Conservation (phyloP, 1,140 invertebrate genomes). For the Lerema accius region DNA sequence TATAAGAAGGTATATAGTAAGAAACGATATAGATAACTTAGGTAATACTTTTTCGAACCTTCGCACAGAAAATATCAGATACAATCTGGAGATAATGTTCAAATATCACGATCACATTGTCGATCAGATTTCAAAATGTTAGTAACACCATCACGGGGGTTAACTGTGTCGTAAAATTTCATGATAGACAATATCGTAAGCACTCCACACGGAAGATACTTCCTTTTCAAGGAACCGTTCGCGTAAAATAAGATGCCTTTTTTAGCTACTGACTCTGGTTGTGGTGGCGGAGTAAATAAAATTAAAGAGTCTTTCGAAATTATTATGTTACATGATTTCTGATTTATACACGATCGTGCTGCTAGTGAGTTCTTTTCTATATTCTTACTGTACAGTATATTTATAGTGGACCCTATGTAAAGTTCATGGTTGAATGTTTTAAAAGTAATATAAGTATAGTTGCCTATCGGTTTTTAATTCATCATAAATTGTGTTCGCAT, state of each 20-base stretch:
- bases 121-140: slow-evolving; percentile 37
- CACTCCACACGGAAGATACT: slow-evolving; percentile 23
- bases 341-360: too few relatives aligned
- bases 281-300: slow-evolving; percentile 5
- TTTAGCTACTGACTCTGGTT: slow-evolving; percentile 10
- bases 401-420: too few relatives aligned
- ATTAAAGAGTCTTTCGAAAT: slow-evolving; percentile 1
- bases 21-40: too few relatives aligned
- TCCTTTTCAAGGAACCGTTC: slow-evolving; percentile 11
- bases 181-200: slow-evolving; percentile 38
- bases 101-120: slow-evolving; percentile 26
- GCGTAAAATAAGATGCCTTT: slow-evolving; percentile 30
- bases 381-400: too few relatives aligned
- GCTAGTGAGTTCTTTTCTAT: too few relatives aligned
- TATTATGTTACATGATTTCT: too few relatives aligned
- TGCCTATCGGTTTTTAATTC: too few relatives aligned
- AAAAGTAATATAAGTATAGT: too few relatives aligned
- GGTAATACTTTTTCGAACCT: background rate
- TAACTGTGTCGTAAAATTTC: slow-evolving; percentile 38
- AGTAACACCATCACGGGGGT: slow-evolving; percentile 25
- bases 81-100: slow-evolving; percentile 15
- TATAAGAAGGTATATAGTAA: too few relatives aligned
- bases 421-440: too few relatives aligned
- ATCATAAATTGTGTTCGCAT: too few relatives aligned
- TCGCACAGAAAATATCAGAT: slow-evolving; percentile 13